Evolutionary conservation across 2,797 vertebrate genomes (phyloP), one percentile per base, ranked within the genome.

Genomic region (Anableps anableps): DNA sequence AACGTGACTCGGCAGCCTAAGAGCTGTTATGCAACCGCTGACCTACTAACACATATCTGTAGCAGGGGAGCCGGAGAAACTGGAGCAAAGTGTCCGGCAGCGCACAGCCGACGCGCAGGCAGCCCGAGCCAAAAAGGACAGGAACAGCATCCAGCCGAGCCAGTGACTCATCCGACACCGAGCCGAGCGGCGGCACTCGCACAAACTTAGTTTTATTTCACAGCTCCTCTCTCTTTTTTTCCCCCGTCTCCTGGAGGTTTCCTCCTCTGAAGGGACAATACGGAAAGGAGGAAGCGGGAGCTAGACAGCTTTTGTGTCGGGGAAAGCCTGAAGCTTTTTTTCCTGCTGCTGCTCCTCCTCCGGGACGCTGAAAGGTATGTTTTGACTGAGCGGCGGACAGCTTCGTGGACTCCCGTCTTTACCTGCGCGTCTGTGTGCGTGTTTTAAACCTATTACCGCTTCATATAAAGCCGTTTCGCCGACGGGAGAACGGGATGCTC

Each of bases 11-110:
- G 93, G 95, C 95, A 95, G 92, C 94, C 91, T 83, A 91, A 92
- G 94, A 88, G 92, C 92, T 95, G 95, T 96, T 96, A 96, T 88
- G 95, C 95, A 96, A 96, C 95, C 90, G 86, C 93, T 96, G 95
- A 96, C 95, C 95, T 95, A 96, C 95, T 96, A 96, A 96, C 95
- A 96, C 95, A 96, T 94, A 96, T 96, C 91, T 94, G 91, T 88
- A 85, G 91, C 85, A 89, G 90, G 89, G 90, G 91, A 92, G 91
- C 91, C 86, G 90, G 81, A 92, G 92, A 93, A 95, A 95, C 90
- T 95, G 86, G 95, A 95, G 95, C 94, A 95, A 94, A 94, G 94
- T 89, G 92, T 93, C 94, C 94, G 88, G 87, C 89, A 89, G 82
- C 88, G 77, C 88, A 75, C 91, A 90, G 86, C 92, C 89, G 83